Evolutionary conservation across 1,140 invertebrate species (phyloP), one percentile per base, ranked within the genome.

Genomic region (Macrosteles quadrilineatus): DNA sequence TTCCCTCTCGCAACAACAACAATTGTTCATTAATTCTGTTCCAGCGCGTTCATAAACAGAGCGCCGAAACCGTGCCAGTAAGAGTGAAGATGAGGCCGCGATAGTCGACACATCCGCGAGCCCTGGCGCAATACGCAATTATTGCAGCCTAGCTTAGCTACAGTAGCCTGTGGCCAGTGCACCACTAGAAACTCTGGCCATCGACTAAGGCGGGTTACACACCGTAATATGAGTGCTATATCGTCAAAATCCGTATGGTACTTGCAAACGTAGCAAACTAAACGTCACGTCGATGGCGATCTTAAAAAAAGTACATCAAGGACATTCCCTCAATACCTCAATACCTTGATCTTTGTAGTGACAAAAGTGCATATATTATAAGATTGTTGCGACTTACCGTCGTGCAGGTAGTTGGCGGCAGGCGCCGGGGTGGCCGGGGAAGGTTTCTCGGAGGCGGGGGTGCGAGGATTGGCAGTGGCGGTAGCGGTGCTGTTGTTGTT

Each of bases 11-110:
- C 59, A 63, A 63, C 47, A 50, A 59, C 63, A 66, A 66, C 63
- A 66, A 66, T 66, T 66, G 63, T 66, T 66, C 32, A 43, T 66
- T 66, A 66, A 66, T 66, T 66, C 32, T 66, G 63, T 66, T 66
- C 36, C 40, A 43, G 9, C 6, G 32, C 23, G 63, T 43, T 45
- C 9, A 64, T 64, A 64, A 64, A 31, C 36, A 64, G 36, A 36
- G 62, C 23, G 23, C 57, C 14, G 27, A 31, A 59, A 59, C 23
- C 55, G 29, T 59, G 55, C 23, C 23, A 27, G 55, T 59, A 59
- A 59, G 23, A 29, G 23, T 27, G 55, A 59, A 25, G 55, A 59
- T 59, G 55, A 23, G 11, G 55, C 4, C 55, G 9, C 9, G 23
- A 50, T 50, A 50, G 47, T 4, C 47, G 47, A 21, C 47, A 50